Percentiles rank a stretch among this genome's conserved stretches.
Conservation (phyloP, 2,113 vertebrate species). For the Urocitellus parryii region DNA sequence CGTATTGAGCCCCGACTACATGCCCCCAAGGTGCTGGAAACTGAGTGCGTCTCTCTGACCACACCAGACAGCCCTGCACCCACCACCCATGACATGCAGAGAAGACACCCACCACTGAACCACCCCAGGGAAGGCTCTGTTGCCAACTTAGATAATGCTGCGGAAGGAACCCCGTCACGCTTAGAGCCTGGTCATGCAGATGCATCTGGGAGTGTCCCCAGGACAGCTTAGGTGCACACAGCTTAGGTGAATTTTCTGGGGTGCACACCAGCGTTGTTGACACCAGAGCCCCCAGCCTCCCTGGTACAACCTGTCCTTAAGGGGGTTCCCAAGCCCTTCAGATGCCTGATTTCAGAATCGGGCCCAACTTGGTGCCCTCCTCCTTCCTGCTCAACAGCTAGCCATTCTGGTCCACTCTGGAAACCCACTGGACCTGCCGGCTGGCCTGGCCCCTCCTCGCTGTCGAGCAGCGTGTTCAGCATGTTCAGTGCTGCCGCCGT, state of each 20-base stretch:
- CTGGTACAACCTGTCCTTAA: background rate
- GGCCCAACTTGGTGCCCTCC: background rate
- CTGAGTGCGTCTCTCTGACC: background rate
- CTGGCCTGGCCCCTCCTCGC: background rate
- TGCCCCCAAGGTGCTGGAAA: background rate
- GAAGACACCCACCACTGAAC: background rate
- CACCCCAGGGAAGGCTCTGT: background rate
- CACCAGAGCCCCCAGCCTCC: background rate
- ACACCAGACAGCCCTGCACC: background rate
- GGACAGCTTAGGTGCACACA: no score
- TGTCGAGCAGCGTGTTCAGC: no score
- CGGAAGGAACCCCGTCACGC: background rate
- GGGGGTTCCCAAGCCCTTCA: background rate
- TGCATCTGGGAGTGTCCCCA: background rate
- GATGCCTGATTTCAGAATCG: background rate
- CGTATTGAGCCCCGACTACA: accelerated
- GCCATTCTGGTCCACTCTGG: background rate
- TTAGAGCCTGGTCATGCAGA: background rate
- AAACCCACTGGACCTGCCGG: background rate
- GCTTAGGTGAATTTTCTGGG: background rate
- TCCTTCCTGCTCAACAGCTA: background rate
- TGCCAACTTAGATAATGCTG: background rate
- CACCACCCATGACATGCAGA: background rate
- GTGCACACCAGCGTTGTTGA: background rate
- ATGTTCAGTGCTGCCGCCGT: background rate